Percentiles rank a stretch among this genome's conserved stretches.
phyloP scores from a whole-genome alignment of 2,888 invertebrate genomes.

The Troides helena region DNA sequence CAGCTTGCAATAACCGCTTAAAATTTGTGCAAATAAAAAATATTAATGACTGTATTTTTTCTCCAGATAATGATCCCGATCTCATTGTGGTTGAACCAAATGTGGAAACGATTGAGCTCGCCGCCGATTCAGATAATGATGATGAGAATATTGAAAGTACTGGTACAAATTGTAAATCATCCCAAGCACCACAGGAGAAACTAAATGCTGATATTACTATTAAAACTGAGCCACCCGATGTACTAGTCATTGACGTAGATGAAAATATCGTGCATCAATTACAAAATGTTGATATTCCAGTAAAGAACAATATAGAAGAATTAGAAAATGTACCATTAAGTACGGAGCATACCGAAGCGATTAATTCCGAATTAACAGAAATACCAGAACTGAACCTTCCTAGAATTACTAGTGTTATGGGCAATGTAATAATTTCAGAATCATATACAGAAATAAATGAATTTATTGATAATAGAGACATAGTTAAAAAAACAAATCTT shows the following conservation, averaged over 20 bases:
- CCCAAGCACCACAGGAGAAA: not conserved
- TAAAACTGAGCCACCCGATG: conserved; percentile 30
- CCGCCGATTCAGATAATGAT: conserved; percentile 43
- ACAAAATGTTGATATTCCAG: conserved; percentile 31
- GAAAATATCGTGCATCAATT: conserved; percentile 22
- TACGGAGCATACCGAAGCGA: not conserved
- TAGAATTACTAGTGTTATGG: conserved; percentile 28
- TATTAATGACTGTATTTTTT: not conserved
- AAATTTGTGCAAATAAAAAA: not conserved
- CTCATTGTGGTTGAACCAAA: conserved; percentile 50
- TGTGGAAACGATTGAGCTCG: conserved; percentile 56
- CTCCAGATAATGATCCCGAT: conserved; percentile 48
- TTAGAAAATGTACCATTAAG: not conserved
- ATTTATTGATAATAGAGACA: not conserved
- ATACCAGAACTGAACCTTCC: conserved; percentile 15
- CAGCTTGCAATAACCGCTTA: no score
- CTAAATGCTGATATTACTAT: conserved; percentile 8
- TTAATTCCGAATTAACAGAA: not conserved
- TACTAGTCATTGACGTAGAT: conserved; percentile 13
- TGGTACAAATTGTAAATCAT: not conserved
- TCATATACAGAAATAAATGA: not conserved
- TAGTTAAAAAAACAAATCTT: not conserved
- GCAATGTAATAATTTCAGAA: conserved; percentile 22
- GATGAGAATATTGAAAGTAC: not conserved
- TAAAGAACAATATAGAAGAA: conserved; percentile 3